phyloP scores from a whole-genome alignment of 2,797 vertebrate genomes.

The Acipenser transmontanus region DNA sequence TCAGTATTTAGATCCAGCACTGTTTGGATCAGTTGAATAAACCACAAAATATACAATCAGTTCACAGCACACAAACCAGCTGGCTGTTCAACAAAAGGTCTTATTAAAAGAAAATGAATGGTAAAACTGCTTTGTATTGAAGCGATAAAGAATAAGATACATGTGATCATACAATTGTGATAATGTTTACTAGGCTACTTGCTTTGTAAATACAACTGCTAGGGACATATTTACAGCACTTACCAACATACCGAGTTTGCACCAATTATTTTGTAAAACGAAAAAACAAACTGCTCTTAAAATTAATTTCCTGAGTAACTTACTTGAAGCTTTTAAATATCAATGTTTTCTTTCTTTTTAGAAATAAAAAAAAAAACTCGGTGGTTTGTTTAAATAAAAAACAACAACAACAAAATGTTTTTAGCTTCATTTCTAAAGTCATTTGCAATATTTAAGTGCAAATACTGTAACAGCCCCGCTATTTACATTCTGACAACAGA shows the following conservation, averaged over 20 bases:
- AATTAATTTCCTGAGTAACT: neutral
- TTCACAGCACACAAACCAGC: neutral
- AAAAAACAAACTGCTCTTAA: neutral
- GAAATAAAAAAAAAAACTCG: neutral
- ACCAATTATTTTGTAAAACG: neutral
- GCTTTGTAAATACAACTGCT: neutral
- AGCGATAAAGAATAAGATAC: neutral
- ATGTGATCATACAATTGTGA: neutral
- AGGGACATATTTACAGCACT: neutral
- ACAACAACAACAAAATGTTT: neutral
- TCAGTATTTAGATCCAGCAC: neutral
- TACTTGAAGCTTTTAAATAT: constrained; percentile 3
- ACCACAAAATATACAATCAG: neutral
- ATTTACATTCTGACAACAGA: neutral
- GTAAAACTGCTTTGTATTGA: neutral
- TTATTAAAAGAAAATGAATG: neutral
- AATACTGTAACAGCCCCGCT: too few relatives aligned
- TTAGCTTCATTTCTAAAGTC: neutral
- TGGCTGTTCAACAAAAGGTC: neutral
- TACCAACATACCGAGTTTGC: too few relatives aligned
- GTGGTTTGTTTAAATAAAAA: neutral
- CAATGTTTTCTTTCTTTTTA: neutral
- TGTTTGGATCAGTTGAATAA: neutral
- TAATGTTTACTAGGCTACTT: neutral
- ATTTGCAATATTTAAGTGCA: neutral